Evolutionary conservation across 2,797 vertebrate genomes (phyloP), one percentile per base, ranked within the genome.

Genomic region (Odontamblyopus rebecca): DNA sequence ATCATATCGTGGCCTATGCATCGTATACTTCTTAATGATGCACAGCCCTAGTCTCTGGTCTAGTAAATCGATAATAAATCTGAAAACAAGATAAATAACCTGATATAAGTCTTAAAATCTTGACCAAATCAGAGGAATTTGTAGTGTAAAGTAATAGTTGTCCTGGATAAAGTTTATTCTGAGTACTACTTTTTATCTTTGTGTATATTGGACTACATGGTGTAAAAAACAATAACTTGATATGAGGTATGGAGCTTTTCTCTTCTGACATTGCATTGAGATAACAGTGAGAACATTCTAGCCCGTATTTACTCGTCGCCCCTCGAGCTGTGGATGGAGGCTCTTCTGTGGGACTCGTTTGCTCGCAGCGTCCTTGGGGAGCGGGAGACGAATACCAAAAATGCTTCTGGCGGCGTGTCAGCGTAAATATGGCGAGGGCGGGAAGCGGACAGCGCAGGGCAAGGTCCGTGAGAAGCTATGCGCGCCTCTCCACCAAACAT

Each of bases 381-480:
- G 71, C 15, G 67, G 67, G 72, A 61, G 77, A 62, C 77, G 69
- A 87, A 88, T 86, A 79, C 82, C 84, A 72, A 71, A 83, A 77
- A 83, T 86, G 78, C 86, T 87, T 86, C 65, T 84, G 85, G 74
- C 76, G 68, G 51, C 23, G 59, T 74, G 83, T 85, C 81, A 82
- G 75, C 61, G 61, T 74, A 79, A 85, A 81, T 82, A 82, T 76
- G 74, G 67, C 77, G 71, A 74, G 72, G 72, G 72, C 2, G 68
- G 44, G 76, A 56, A 71, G 63, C 69, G 29, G 65, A 8, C 67
- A 62, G 35, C 18, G 9, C 63, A 74, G 74, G 72, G 74, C 75
- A 80, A 87, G 81, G 85, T 75, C 72, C 62, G 69, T 83, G 79
- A 76, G 76, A 85, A 84, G 77, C 65, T 82, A 85, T 89, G 87